Evolutionary conservation across 1,140 invertebrate species (phyloP), one percentile per base, ranked within the genome.

Genomic region (Chrysoperla carnea): DNA sequence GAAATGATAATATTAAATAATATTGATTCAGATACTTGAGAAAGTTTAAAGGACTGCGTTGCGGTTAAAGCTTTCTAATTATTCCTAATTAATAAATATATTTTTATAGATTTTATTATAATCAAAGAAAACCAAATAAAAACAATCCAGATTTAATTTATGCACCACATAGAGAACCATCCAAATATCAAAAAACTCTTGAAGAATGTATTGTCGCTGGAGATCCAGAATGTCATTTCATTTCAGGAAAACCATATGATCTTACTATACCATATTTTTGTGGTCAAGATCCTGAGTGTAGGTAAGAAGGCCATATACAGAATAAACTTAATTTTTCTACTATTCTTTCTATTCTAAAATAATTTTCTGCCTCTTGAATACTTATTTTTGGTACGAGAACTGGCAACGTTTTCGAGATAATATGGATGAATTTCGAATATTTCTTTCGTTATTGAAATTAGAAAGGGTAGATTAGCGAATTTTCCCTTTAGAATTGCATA

Each of bases 191-290:
- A 33, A 33, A 33, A 33, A 33, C n/a, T 9, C 6, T 33, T 4
- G 31, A 33, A 33, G 31, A 33, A 33, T 33, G 31, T 6, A 12
- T 33, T 33, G 31, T 33, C 6, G 31, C 31, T 33, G 31, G 31
- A 4, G 31, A 33, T 33, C 31, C 55, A 28, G 56, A 64, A 45
- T 69, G 67, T 41, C 49, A 46, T 5, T 62, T 56, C 43, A 29
- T 52, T 6, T 49, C 52, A 39, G 64, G 62, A 7, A 48, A 54
- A 11, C 50, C 57, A 12, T 68, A 70, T 45, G 64, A 70, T 44
- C 53, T 72, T 44, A 60, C 65, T 6, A 70, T 78, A 47, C 66
- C 75, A 6, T 73, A 76, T 52, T 78, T 79, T 52, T 79, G 76
- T 48, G 76, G 77, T n/a, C 71, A 78, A 42, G 62, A 75, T 49